Base-by-base conservation (phyloP, 2,888 invertebrate species). In the Bunonema sp. region DNA sequence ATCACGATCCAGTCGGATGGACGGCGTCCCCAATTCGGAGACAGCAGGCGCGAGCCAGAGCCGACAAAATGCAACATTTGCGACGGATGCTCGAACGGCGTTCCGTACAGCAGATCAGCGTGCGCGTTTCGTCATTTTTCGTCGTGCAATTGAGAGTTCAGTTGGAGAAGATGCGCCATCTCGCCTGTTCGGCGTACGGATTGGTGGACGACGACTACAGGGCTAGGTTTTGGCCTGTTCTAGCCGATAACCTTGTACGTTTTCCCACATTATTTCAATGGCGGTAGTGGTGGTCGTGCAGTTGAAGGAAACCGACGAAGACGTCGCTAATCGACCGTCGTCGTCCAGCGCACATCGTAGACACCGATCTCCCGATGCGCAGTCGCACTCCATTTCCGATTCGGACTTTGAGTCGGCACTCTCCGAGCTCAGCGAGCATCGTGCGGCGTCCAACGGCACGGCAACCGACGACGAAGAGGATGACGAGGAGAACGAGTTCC, bases 401-500 rank as follows among this genome's bases (percentile, higher is more conserved):
- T 59, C 59, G 8, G 59, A 59, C 41, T 59, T 57, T 39, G 59
- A 59, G 36, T 59, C 59, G 15, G 57, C 57, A 4, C 46, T 52
- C 8, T 57, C 57, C 10, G 41, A 36, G 16, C 41, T 46, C 21
- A 33, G 22, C 18, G 19, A 23, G 19, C 22, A 34, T 12, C 12
- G 19, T 36, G 21, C 34, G 26, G 7, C 19, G 2, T 26, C 34
- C 7, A 1, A 21, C 15, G n/a, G 12, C 40, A 30, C 31, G n/a
- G n/a, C n/a, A n/a, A n/a, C n/a, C n/a, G 33, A 42, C 18, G 28
- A 37, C 18, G 53, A 55, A 28, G 45, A 52, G 15, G 54, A 46
- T n/a, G 46, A 49, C 12, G 34, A 42, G 8, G 18, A 37, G 1
- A 34, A 34, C 10, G 19, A 38, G 12, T 41, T 10, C n/a, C 12